Base-by-base conservation (phyloP, 2,113 vertebrate species). In the Alouatta palliata region DNA sequence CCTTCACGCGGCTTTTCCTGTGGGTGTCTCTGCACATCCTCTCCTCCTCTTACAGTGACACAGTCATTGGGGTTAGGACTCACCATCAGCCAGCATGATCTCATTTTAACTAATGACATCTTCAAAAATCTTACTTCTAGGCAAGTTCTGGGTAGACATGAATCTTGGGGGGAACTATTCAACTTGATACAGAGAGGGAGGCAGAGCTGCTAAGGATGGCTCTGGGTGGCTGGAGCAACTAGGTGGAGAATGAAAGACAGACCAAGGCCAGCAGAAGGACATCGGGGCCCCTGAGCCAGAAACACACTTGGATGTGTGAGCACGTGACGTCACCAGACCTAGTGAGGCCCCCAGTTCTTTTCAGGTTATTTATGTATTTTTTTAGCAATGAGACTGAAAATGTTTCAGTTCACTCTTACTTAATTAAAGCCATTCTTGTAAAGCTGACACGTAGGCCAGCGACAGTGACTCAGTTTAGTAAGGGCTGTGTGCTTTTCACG, bases 361-460 rank as follows among this genome's bases (percentile, higher is more conserved):
- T n/a, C 3, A 0, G 8, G 7, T 35, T 82, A 20, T 35, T 47
- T 56, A 21, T 30, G 19, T 54, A 16, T 43, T 11, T 47, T n/a
- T 83, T 30, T 56, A 4, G 13, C 19, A 8, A 20, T 37, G 58
- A 70, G 49, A 37, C n/a, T 16, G 27, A 35, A n/a, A 27, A 13
- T 25, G 30, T 71, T 40, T 14, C 27, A 0, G 11, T 21, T 20
- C 12, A 12, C 14, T 27, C 49, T 11, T 5, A 7, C 17, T 32
- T 16, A 13, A 47, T 13, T 1, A 16, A 3, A 45, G 30, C 52
- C 9, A 13, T 40, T 47, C 54, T 32, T 13, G 13, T 0, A 3
- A 6, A 47, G 13, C 56, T 37, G 19, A 2, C 1, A 5, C 1
- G 0, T 3, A 8, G 54, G 8, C 17, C 8, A 0, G 1, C 1